phyloP scores from a whole-genome alignment of 2,888 invertebrate genomes.

The Philereme transversata region DNA sequence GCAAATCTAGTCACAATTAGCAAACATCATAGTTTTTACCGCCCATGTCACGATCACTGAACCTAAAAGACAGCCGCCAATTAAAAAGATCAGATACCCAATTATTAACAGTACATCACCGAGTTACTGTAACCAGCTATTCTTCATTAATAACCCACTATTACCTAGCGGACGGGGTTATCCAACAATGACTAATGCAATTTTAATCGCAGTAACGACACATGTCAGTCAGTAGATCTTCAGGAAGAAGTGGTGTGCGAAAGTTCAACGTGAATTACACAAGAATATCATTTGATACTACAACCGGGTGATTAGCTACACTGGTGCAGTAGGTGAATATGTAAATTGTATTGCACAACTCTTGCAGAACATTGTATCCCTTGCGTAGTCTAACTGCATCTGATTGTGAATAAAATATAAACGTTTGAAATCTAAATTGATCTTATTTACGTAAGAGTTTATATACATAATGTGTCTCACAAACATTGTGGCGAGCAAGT shows the following conservation, averaged over 20 bases:
- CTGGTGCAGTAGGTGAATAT: slow-evolving; percentile 53
- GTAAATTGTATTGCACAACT: slow-evolving; percentile 55
- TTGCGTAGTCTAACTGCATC: slow-evolving; percentile 19
- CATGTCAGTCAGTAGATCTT: slow-evolving; percentile 31
- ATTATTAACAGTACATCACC: slow-evolving; percentile 12
- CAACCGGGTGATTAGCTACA: slow-evolving; percentile 34
- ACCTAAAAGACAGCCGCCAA: slow-evolving; percentile 14
- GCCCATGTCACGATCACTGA: slow-evolving; percentile 4
- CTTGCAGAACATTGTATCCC: slow-evolving; percentile 44
- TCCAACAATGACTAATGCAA: slow-evolving; percentile 40
- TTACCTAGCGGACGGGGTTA: slow-evolving; percentile 25
- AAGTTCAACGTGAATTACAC: slow-evolving; percentile 58
- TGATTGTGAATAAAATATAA: slow-evolving; percentile 13
- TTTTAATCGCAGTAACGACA: slow-evolving; percentile 41
- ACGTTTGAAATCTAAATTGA: background rate
- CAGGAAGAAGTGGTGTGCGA: slow-evolving; percentile 50
- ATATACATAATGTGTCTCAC: too few species aligned
- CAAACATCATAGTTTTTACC: slow-evolving; percentile 2
- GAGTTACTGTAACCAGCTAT: slow-evolving; percentile 11
- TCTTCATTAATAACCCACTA: slow-evolving; percentile 15
- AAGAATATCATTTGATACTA: slow-evolving; percentile 60
- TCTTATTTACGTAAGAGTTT: background rate
- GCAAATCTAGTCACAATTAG: slow-evolving; percentile 3
- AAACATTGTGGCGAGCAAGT: too few species aligned
- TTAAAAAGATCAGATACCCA: slow-evolving; percentile 11